A percentile compares a stretch with the other conserved stretches of the same genome.
phyloP scores from a whole-genome alignment of 2,888 invertebrate species.

The Scaptomyza caliginosa region DNA sequence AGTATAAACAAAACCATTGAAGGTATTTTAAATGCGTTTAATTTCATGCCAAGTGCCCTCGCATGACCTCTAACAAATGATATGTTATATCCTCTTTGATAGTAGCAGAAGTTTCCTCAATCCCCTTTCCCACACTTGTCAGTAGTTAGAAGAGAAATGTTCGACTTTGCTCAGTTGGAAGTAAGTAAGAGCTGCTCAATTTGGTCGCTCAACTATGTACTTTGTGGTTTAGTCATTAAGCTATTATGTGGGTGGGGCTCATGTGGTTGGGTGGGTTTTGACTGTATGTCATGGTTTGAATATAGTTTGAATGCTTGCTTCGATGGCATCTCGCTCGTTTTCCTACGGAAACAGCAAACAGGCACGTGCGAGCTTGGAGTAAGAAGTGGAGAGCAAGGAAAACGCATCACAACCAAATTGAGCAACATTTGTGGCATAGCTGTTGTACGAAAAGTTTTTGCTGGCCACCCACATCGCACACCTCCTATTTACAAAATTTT shows the following conservation, averaged over 20 bases:
- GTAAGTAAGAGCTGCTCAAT: conserved; percentile 71
- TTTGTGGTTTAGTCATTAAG: conserved; percentile 76
- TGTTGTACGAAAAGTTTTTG: conserved; percentile 44
- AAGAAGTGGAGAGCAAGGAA: conserved; percentile 6
- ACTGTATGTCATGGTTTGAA: not conserved
- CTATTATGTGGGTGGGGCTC: conserved; percentile 50
- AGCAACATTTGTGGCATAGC: conserved; percentile 73
- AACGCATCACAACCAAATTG: conserved; percentile 63
- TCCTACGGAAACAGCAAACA: conserved; percentile 20
- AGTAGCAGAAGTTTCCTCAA: not conserved
- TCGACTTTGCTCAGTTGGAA: conserved; percentile 52
- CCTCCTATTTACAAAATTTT: conserved; percentile 36
- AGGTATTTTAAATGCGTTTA: conserved; percentile 1
- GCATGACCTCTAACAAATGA: not conserved
- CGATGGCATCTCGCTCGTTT: conserved; percentile 52
- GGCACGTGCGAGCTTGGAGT: conserved; percentile 40
- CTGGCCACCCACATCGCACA: conserved; percentile 2
- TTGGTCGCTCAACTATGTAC: conserved; percentile 71
- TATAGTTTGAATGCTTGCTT: conserved; percentile 26
- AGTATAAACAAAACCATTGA: not conserved
- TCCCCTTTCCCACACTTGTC: conserved; percentile 12
- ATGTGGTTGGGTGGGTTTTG: conserved; percentile 10
- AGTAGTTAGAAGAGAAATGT: conserved; percentile 21
- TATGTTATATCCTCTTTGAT: conserved; percentile 4
- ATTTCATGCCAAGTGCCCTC: not conserved